phyloP scores from a whole-genome alignment of 2,888 invertebrate species.

The Phorcus lineatus region DNA sequence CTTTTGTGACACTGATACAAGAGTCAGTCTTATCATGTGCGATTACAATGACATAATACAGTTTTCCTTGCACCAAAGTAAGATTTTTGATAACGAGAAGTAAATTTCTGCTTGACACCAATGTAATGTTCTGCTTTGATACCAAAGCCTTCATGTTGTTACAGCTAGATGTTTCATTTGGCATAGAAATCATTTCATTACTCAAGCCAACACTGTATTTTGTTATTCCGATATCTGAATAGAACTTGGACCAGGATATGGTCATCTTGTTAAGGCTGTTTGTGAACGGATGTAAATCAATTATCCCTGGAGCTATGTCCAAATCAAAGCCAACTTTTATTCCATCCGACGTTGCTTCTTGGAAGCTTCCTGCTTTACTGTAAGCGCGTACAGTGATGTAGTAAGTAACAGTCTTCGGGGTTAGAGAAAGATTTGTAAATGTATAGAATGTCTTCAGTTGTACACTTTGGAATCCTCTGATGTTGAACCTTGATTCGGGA shows the following conservation, averaged over 20 bases:
- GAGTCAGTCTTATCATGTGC: slow-evolving; percentile 29
- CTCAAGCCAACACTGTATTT: slow-evolving; percentile 33
- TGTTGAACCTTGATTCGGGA: slow-evolving; percentile 30
- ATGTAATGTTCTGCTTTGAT: not conserved
- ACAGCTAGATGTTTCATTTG: slow-evolving; percentile 17
- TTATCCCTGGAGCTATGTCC: slow-evolving; percentile 22
- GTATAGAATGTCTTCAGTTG: slow-evolving; percentile 32
- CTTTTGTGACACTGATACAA: slow-evolving; percentile 20
- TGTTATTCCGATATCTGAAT: slow-evolving; percentile 36
- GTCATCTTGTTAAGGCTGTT: slow-evolving; percentile 5
- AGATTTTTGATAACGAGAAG: slow-evolving; percentile 23
- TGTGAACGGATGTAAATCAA: slow-evolving; percentile 20
- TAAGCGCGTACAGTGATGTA: slow-evolving; percentile 47
- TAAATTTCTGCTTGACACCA: slow-evolving; percentile 6
- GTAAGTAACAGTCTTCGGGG: slow-evolving; percentile 33
- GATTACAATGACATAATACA: slow-evolving; percentile 27
- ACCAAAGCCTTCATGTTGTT: slow-evolving; percentile 9
- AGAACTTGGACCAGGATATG: slow-evolving; percentile 38
- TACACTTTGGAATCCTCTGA: slow-evolving; percentile 35
- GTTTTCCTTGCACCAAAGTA: slow-evolving; percentile 28
- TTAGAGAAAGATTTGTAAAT: slow-evolving; percentile 36
- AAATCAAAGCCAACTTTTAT: slow-evolving; percentile 35
- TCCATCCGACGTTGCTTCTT: slow-evolving; percentile 44
- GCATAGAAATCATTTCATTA: not conserved
- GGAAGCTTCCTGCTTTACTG: slow-evolving; percentile 38